phyloP scores from a whole-genome alignment of 1,140 invertebrate genomes.

The Caenorhabditis remanei region DNA sequence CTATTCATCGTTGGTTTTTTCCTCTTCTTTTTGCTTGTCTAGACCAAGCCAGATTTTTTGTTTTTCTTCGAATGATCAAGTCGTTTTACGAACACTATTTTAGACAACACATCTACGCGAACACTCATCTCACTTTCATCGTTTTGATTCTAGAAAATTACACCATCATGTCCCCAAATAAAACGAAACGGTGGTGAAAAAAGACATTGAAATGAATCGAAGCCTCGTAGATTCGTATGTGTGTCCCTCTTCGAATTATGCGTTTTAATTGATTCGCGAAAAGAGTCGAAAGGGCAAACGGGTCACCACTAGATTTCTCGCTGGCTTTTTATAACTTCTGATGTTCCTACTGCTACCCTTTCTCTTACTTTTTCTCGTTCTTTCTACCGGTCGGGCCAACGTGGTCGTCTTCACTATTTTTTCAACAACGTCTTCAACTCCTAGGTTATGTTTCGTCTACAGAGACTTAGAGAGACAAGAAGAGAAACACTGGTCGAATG shows the following conservation, averaged over 20 bases:
- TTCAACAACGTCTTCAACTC: background rate
- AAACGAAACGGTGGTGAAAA: too few relatives aligned
- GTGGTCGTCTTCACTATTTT: conserved; percentile 18
- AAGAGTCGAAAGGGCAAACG: conserved; percentile 33
- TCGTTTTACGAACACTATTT: too few relatives aligned
- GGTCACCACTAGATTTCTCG: conserved; percentile 16
- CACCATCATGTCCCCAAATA: too few relatives aligned
- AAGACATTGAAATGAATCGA: background rate
- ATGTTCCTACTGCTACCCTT: conserved; percentile 15
- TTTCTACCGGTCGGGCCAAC: background rate
- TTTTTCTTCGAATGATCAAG: too few relatives aligned
- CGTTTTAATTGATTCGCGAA: conserved; percentile 37
- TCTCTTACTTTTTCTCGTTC: background rate
- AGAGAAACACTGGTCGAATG: conserved; percentile 34
- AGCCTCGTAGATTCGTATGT: background rate
- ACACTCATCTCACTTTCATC: too few relatives aligned
- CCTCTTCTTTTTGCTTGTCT: too few relatives aligned
- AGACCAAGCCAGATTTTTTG: too few relatives aligned
- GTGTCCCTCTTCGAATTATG: conserved; percentile 37
- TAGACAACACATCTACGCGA: too few relatives aligned
- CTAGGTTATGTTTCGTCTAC: background rate
- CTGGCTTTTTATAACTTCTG: conserved; percentile 5
- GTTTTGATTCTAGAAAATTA: too few relatives aligned
- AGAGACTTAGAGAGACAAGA: conserved; percentile 51
- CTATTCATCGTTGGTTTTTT: too few relatives aligned